Conservation (phyloP, 2,888 invertebrate genomes). For the Phortica magna region DNA sequence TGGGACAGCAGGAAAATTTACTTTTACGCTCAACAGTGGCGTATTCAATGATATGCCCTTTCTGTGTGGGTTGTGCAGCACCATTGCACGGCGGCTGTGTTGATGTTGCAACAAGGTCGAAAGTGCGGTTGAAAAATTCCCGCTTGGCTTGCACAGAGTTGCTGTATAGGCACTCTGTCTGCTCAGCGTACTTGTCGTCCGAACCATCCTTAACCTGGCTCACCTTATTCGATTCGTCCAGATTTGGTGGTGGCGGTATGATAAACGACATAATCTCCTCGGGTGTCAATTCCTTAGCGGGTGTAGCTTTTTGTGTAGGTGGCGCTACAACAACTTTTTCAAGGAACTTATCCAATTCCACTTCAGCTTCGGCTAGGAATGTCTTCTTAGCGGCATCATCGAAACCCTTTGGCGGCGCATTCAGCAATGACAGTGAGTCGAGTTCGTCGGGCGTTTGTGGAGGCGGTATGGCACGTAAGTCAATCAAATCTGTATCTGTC, state of each 20-base stretch:
- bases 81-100: conserved; percentile 17
- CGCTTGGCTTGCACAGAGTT: conserved; percentile 76
- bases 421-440: conserved; percentile 85
- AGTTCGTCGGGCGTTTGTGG: conserved; percentile 91
- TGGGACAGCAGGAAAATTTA: conserved; percentile 86
- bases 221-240: conserved; percentile 71
- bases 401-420: conserved; percentile 87
- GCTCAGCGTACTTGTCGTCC: conserved; percentile 38
- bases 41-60: conserved; percentile 83
- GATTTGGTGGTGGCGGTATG: conserved; percentile 87
- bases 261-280: conserved; percentile 92
- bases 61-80: conserved; percentile 16
- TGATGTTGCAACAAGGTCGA: conserved; percentile 51
- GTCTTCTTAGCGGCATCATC: conserved; percentile 79
- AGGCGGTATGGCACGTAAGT: conserved; percentile 91
- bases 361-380: conserved; percentile 44
- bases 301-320: conserved; percentile 86
- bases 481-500: conserved; percentile 92
- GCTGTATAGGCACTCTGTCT: conserved; percentile 79
- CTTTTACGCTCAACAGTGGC: conserved; percentile 86
- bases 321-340: conserved; percentile 89
- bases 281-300: conserved; percentile 87
- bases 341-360: conserved; percentile 89
- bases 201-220: conserved; percentile 6
- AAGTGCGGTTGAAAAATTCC: conserved; percentile 45